Percentiles rank a stretch among this genome's conserved stretches.
phyloP scores from a whole-genome alignment of 2,888 invertebrate genomes.

The Limnephilus marmoratus region DNA sequence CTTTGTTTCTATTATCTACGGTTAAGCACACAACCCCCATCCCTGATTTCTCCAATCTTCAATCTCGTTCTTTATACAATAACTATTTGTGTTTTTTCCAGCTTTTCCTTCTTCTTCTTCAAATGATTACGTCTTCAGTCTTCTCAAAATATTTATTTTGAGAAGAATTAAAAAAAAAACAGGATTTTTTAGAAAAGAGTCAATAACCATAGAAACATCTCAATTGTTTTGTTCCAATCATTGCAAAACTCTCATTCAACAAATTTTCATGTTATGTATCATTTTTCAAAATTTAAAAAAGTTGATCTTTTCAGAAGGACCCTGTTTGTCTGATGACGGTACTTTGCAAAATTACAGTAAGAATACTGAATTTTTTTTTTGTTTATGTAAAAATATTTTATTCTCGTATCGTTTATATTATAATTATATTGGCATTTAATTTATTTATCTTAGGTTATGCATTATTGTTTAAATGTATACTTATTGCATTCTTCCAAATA shows the following conservation, averaged over 20 bases:
- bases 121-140: background rate
- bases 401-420: background rate
- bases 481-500: background rate
- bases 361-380: background rate
- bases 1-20: no score
- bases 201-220: background rate
- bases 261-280: background rate
- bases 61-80: background rate
- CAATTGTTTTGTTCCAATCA: background rate
- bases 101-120: background rate
- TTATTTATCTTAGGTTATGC: background rate
- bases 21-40: no score
- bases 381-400: background rate
- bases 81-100: background rate
- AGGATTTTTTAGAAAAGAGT: background rate
- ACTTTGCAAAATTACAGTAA: background rate
- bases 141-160: background rate
- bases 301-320: constrained; percentile 2
- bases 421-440: background rate
- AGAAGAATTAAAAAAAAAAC: background rate
- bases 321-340: background rate
- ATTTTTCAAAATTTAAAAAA: background rate
- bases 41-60: background rate
- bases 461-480: background rate
- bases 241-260: background rate